Base-by-base conservation (phyloP, 2,113 vertebrate genomes). In the Coturnix japonica region DNA sequence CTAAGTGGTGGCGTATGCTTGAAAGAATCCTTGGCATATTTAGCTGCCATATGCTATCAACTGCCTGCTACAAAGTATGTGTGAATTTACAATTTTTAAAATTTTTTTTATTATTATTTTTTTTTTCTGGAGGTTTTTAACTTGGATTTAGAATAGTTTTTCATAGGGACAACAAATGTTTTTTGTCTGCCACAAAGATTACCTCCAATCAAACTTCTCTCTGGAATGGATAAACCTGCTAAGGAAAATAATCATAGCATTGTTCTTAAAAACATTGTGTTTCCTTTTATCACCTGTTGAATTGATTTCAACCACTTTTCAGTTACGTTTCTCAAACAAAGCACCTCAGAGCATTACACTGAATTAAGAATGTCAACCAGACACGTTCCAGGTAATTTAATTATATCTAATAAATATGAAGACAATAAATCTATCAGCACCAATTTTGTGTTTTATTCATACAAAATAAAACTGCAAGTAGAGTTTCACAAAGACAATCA, bases 21-120 rank as follows among this genome's bases (percentile, higher is more conserved):
- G 44, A 3, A 79, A 75, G 71, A 76, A 72, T 85, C 77, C 70
- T 79, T 81, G 93, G 81, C 94, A 75, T 47, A 61, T 60, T 92
- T 72, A 79, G 74, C 44, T 89, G 89, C 91, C 89, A 75, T 92
- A 90, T 89, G 93, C 74, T 92, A 79, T 72, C 81, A 84, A 94
- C 61, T 79, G 81, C 84, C 61, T 79, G 81, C 77, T 79, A 65
- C 84, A 71, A 66, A 37, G 26, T 65, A 76, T 0, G 6, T 91
- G 44, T 57, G 74, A 92, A 91, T 87, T 89, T 53, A 64, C 74
- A 71, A 90, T 59, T 78, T 71, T n/a, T n/a, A n/a, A n/a, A n/a
- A n/a, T n/a, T n/a, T 91, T 93, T 89, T 71, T 74, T 93, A n/a
- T n/a, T n/a, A 89, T 93, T 89, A 67, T 74, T 93, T n/a, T 39